These are phyloP conservation scores for Stenichneumon culpator DNA, from an alignment of 2,888 invertebrate species.

Conservation along the genomic window DNA sequence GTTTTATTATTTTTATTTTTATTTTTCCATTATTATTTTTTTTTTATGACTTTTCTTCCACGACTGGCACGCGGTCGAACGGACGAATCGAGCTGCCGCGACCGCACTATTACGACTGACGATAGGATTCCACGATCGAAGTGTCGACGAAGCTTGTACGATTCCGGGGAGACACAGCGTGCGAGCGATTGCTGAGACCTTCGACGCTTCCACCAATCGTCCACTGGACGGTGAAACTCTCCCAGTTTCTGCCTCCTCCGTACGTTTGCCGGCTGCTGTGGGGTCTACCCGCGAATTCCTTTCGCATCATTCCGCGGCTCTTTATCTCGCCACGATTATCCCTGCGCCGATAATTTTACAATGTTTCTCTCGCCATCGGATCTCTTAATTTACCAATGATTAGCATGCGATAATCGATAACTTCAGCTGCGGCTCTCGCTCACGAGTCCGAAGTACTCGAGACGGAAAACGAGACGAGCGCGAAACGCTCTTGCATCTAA, in stretches of 20 bases:
- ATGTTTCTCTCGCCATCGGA: background rate
- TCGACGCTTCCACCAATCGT: slow-evolving; percentile 1
- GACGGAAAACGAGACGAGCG: background rate
- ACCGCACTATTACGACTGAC: slow-evolving; percentile 50
- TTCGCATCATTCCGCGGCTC: background rate
- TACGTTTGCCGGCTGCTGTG: background rate
- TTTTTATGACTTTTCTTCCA: too few relatives aligned
- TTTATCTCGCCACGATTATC: background rate
- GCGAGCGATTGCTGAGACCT: slow-evolving; percentile 16
- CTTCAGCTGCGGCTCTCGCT: background rate
- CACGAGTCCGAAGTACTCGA: background rate
- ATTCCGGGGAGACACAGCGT: background rate
- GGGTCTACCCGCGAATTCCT: background rate
- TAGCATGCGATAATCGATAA: slow-evolving; percentile 29
- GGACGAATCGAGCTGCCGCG: background rate
- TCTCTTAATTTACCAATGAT: slow-evolving; percentile 1
- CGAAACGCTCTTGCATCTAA: slow-evolving; percentile 14
- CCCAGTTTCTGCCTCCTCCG: background rate
- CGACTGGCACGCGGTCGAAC: too few relatives aligned
- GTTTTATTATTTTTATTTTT: too few relatives aligned
- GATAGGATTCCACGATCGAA: slow-evolving; percentile 23
- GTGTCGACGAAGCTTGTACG: background rate
- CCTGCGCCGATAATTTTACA: background rate
- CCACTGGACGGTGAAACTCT: background rate
- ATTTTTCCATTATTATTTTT: too few relatives aligned